A percentile compares a stretch with the other conserved stretches of the same genome.
These are phyloP conservation scores for Lutraria rhynchaena DNA, from an alignment of 1,140 invertebrate species.

Conservation along the genomic window DNA sequence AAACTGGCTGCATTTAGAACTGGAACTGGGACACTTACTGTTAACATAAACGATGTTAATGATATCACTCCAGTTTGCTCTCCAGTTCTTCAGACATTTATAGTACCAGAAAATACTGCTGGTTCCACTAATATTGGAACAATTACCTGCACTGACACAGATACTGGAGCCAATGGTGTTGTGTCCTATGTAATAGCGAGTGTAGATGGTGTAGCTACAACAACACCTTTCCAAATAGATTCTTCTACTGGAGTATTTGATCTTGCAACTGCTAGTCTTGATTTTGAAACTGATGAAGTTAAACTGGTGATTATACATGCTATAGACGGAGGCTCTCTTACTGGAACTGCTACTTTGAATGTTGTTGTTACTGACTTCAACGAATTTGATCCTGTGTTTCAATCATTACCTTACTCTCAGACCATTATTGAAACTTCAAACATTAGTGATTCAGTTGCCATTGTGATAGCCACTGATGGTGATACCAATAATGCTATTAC, in stretches of 20 bases:
- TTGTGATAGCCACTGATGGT: constrained; percentile 57
- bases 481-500: constrained; percentile 54
- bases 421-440: constrained; percentile 45
- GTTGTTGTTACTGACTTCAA: constrained; percentile 62
- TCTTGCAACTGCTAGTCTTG: constrained; percentile 21
- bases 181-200: constrained; percentile 82
- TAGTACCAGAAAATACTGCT: constrained; percentile 93
- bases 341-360: constrained; percentile 55
- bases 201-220: constrained; percentile 38
- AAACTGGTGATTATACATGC: constrained; percentile 48
- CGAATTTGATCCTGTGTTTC: constrained; percentile 60
- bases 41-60: constrained; percentile 68
- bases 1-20: constrained; percentile 32
- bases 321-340: constrained; percentile 53
- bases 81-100: constrained; percentile 49
- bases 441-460: constrained; percentile 47
- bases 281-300: constrained; percentile 45
- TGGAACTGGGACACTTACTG: constrained; percentile 57
- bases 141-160: constrained; percentile 85
- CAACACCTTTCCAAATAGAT: constrained; percentile 33
- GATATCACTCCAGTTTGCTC: constrained; percentile 68
- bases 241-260: constrained; percentile 5
- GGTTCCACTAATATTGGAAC: constrained; percentile 91
- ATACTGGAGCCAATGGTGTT: constrained; percentile 52
- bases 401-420: constrained; percentile 26